Conservation (phyloP, 1,140 invertebrate genomes). For the Cydia fagiglandana region DNA sequence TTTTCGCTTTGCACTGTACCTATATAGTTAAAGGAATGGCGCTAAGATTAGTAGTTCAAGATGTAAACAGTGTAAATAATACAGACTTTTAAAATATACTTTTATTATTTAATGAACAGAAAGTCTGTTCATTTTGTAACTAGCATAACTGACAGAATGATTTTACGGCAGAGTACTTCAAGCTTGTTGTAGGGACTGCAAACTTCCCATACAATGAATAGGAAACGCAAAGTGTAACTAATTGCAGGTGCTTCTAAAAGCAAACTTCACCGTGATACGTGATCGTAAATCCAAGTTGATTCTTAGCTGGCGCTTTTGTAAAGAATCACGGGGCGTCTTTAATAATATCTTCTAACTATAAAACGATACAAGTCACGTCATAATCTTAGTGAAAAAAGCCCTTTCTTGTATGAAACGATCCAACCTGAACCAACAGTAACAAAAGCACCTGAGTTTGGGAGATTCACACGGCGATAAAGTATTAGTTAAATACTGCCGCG, state of each 20-base stretch:
- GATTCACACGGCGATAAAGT: constrained; percentile 27
- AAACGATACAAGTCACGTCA: neutral
- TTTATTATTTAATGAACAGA: neutral
- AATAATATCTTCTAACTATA: neutral
- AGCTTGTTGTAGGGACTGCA: neutral
- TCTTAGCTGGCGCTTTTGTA: constrained; percentile 14
- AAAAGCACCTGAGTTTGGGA: constrained; percentile 20
- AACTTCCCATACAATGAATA: neutral
- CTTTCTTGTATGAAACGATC: neutral
- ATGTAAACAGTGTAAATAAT: no score
- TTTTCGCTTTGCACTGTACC: no score
- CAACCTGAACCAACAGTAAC: constrained; percentile 13
- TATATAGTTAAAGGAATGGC: no score
- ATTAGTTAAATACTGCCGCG: constrained; percentile 12
- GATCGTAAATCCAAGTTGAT: constrained; percentile 1
- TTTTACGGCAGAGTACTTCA: neutral
- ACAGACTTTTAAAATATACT: no score
- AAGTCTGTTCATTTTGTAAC: neutral
- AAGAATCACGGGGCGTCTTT: neutral
- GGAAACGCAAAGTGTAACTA: constrained; percentile 11
- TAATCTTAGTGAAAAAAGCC: neutral
- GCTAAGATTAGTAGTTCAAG: no score
- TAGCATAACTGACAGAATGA: no score
- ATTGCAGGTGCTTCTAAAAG: constrained; percentile 22
- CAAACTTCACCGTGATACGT: constrained; percentile 22